Evolutionary conservation across 2,888 invertebrate genomes (phyloP), one percentile per base, ranked within the genome.

Genomic region (Hoplodrina ambigua): DNA sequence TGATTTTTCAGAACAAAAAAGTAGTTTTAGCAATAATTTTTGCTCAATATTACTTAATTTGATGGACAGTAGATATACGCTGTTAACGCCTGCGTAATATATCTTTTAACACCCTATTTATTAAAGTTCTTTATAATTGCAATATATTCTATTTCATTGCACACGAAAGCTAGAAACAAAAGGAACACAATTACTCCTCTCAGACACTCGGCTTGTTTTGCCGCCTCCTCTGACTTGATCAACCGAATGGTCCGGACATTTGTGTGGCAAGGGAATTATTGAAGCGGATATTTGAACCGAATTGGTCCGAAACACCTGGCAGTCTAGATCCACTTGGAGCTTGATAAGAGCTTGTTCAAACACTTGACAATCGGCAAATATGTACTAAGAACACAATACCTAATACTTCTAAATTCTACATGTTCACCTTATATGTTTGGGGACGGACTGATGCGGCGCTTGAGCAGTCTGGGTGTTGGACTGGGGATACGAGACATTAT

Each of bases 241-340:
- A 83, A 70, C 78, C 69, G 78, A 72, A 72, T 78, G 77, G 66
- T 80, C 61, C 72, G 69, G 74, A 81, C 72, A 81, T 69, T 58
- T 73, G 46, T 61, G 55, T 64, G 69, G 72, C 63, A 74, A 75
- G 64, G 59, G 63, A 83, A 79, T 83, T 75, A 81, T 75, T 80
- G 67, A 77, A 72, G 64, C 69, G 70, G 20, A 64, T 41, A 75
- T 69, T 78, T 72, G 52, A 72, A 71, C 60, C 15, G 69, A 62
- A 72, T 41, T 60, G 72, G 61, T 61, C 37, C 59, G 33, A 37
- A 37, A 59, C 71, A 57, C 15, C 25, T n/a, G 11, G 1, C 2
- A 41, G 33, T 30, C 56, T 53, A 53, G 41, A 37, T 49, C 30
- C 25, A 44, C 37, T 57, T 20, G 44, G 50, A 25, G 25, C 25